Base-by-base conservation (phyloP, 2,797 vertebrate genomes). In the Champsocephalus gunnari region DNA sequence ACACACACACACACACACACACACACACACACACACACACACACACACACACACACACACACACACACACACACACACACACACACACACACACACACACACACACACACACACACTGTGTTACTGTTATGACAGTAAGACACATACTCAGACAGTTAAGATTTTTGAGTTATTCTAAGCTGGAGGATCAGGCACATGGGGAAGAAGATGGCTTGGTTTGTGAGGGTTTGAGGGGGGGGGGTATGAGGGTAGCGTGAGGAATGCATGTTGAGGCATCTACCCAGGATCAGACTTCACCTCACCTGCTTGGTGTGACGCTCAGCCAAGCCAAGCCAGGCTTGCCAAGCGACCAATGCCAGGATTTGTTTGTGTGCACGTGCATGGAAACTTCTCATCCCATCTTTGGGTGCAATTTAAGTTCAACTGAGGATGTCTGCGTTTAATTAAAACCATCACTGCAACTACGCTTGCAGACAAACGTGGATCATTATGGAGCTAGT, bases 331-430 rank as follows among this genome's bases (percentile, higher is more conserved):
- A 83, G 76, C 61, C 49, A 63, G 41, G 32, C 71, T 83, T 79
- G 63, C 71, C 75, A 79, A 64, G 53, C 78, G 16, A 54, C 44
- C 56, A 14, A 49, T 49, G 72, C 69, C 73, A 67, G 66, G 70
- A 38, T 38, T 38, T 38, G 70, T 79, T 70, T 79, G 69, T 63
- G 57, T 50, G 55, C 72, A 73, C 10, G 61, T 86, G 80, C 77
- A 75, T 78, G 74, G 83, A 87, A 89, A 87, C 64, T 66, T 82
- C 54, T 76, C 71, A 75, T 86, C 77, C 72, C 57, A 10, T 77
- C 66, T 73, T n/a, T 9, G 79, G 85, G 91, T 86, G 87, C 91
- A 90, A 50, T 24, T 7, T 71, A 73, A 92, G 92, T 92, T 92
- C 89, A 92, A 48, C 44, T 10, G 28, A 78, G 87, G 79, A 90